Evolutionary conservation across 2,113 vertebrate species (phyloP).

Genomic region (Eurypyga helias): DNA sequence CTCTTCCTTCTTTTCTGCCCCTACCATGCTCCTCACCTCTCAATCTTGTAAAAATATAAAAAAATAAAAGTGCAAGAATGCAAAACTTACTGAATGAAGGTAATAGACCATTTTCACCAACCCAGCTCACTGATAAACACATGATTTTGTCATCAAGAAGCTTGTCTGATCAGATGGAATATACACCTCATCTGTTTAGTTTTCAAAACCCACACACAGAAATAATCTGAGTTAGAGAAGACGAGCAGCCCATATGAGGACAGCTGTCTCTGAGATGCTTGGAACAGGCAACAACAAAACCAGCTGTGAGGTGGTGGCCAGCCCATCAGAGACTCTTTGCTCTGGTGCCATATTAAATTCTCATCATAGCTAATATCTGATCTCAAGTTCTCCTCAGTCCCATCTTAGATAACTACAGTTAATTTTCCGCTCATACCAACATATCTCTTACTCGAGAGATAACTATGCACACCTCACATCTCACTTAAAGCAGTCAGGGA

Average conservation of each 20-base stretch:
- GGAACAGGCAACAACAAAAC: not conserved
- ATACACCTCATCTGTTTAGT: not conserved
- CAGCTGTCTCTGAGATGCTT: not conserved
- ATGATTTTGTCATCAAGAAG: not conserved
- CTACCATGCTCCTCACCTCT: not conserved
- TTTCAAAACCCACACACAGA: not conserved
- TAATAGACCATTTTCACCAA: not conserved
- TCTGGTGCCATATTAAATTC: not conserved
- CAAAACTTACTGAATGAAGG: not conserved
- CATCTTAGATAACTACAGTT: not conserved
- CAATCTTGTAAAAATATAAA: not conserved
- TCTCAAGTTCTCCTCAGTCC: not conserved
- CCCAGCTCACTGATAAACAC: not conserved
- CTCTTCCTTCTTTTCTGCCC: not conserved
- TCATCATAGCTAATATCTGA: not conserved
- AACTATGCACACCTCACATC: not conserved
- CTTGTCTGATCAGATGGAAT: not conserved
- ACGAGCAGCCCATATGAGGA: not conserved
- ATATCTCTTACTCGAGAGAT: not conserved
- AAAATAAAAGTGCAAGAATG: not conserved
- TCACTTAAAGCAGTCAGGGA: not conserved
- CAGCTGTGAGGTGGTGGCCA: not conserved
- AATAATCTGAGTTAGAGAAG: not conserved
- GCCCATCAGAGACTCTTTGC: not conserved
- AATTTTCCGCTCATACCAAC: not conserved